A percentile compares a stretch with the other conserved stretches of the same genome.
phyloP scores from a whole-genome alignment of 2,888 invertebrate species.

The Conistra vaccinii region DNA sequence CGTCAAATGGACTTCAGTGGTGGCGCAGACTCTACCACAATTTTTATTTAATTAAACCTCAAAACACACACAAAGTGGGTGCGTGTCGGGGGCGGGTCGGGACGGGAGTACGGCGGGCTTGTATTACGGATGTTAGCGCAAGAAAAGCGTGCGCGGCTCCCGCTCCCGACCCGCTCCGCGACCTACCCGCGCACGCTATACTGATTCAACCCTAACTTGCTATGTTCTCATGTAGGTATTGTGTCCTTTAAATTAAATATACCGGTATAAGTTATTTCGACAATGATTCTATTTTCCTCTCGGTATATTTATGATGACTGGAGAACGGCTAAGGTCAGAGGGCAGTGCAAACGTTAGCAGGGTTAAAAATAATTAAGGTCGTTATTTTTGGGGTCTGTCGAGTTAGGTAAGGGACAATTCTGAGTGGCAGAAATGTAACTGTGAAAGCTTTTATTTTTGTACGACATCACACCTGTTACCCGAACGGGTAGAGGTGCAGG shows the following conservation, averaged over 20 bases:
- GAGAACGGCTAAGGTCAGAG: conserved; percentile 10
- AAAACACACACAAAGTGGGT: too few relatives aligned
- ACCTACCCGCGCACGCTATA: too few relatives aligned
- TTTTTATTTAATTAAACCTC: too few relatives aligned
- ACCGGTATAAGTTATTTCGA: background rate
- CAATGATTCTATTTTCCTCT: background rate
- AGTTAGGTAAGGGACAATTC: conserved; percentile 5
- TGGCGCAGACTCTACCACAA: too few relatives aligned
- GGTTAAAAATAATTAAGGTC: conserved; percentile 23
- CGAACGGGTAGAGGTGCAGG: background rate
- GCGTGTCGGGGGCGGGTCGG: too few relatives aligned
- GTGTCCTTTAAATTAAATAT: background rate
- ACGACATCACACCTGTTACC: background rate
- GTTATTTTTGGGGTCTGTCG: conserved; percentile 24
- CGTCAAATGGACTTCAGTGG: too few relatives aligned
- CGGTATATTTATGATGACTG: background rate
- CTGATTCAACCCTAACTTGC: background rate
- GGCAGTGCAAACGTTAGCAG: background rate
- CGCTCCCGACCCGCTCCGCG: too few relatives aligned
- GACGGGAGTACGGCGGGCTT: too few relatives aligned
- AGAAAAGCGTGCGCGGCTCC: too few relatives aligned
- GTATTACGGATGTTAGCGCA: too few relatives aligned
- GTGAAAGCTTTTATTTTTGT: conserved; percentile 37
- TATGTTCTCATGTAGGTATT: background rate
- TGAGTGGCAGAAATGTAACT: conserved; percentile 2